Base-by-base conservation (phyloP, 2,797 vertebrate species). In the Liparis tanakae region DNA sequence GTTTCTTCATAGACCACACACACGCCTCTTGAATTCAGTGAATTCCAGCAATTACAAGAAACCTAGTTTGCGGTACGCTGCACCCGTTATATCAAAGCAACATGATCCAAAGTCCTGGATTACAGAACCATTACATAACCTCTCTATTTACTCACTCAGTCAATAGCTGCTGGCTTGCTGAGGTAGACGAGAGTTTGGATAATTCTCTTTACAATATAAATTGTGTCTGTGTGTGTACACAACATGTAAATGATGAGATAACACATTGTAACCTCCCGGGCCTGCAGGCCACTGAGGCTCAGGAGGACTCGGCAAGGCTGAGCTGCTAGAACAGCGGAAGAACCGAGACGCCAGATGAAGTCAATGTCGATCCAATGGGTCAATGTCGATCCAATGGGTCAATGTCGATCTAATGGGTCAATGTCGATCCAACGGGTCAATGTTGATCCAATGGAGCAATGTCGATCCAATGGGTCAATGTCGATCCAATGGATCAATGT, bases 121-220 rank as follows among this genome's bases (percentile, higher is more conserved):
- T 89, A 76, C 82, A 78, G 80, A 76, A 85, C 36, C 22, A 44
- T 89, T 88, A 74, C 82, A 67, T 77, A 83, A 91, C 70, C n/a
- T 33, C 37, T 17, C 44, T 4, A 13, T 54, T 51, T 59, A 71
- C 67, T 56, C 10, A 37, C 67, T 69, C 54, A 1, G 62, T 36
- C 41, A 62, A 46, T 25, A 75, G 72, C 37, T 61, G 70, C 34
- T 55, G 58, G 15, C 18, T 58, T 30, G 43, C 37, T 2, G n/a
- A 34, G 41, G 17, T 7, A 37, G 53, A 41, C 67, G 6, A 15
- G 9, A 56, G 43, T 39, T 46, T 59, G 15, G 14, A 72, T 46
- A 57, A 10, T 51, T 51, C 12, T 51, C 10, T 20, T 10, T 39
- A 62, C 14, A 69, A 36, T 48, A 18, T 20, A 41, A 51, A 46